phyloP scores from a whole-genome alignment of 1,140 invertebrate genomes.

The Oppia nitens region DNA sequence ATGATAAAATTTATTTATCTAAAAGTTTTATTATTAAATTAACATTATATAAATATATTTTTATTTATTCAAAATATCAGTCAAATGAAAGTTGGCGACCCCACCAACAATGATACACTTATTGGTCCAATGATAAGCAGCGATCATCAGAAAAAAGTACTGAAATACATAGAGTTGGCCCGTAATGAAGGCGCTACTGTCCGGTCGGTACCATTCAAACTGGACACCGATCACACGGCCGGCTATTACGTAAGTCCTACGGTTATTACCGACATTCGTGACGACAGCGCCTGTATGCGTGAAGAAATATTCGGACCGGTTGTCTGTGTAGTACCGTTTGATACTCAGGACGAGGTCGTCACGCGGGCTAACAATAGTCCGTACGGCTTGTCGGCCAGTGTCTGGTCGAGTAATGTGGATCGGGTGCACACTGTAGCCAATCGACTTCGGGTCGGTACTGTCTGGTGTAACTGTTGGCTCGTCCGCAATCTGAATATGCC shows the following conservation, averaged over 20 bases:
- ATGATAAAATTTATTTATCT: too few species aligned
- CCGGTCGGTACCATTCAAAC: background rate
- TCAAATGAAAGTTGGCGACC: slow-evolving; percentile 32
- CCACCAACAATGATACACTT: slow-evolving; percentile 27
- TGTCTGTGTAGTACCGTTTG: slow-evolving; percentile 36
- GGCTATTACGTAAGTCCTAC: slow-evolving; percentile 40
- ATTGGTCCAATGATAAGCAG: slow-evolving; percentile 37
- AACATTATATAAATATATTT: too few species aligned
- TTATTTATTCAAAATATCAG: background rate
- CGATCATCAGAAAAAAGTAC: slow-evolving; percentile 36
- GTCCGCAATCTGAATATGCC: slow-evolving; percentile 38
- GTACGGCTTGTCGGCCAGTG: slow-evolving; percentile 39
- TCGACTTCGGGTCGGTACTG: slow-evolving; percentile 37
- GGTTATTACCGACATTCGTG: slow-evolving; percentile 32
- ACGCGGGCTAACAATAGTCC: slow-evolving; percentile 31
- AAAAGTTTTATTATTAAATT: too few species aligned
- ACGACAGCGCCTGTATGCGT: slow-evolving; percentile 32
- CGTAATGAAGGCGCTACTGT: slow-evolving; percentile 11
- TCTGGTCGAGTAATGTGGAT: slow-evolving; percentile 34
- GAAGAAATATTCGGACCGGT: slow-evolving; percentile 46
- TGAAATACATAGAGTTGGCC: slow-evolving; percentile 29
- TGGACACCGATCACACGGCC: slow-evolving; percentile 19
- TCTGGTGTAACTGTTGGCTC: slow-evolving; percentile 45
- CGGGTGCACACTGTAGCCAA: slow-evolving; percentile 33
- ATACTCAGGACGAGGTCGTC: slow-evolving; percentile 35